These are phyloP conservation scores for Siderastrea siderea DNA, from an alignment of 92 coral and sea anemone species.

Conservation along the genomic window DNA sequence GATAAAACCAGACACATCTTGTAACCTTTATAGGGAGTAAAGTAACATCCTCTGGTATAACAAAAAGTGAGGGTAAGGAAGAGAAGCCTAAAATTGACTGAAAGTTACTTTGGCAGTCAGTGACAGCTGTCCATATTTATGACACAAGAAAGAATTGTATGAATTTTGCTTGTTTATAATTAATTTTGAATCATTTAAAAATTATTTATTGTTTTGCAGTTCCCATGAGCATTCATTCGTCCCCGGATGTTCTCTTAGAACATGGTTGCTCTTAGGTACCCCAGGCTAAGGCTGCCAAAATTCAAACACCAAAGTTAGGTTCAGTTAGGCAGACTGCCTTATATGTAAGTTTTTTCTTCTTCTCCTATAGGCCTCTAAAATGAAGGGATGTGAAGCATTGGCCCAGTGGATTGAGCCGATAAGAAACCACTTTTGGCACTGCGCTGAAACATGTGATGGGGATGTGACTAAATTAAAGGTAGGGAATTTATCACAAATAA, in stretches of 20 bases:
- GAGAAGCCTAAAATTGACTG: slow-evolving; percentile 3
- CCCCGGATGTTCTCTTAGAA: too few relatives aligned
- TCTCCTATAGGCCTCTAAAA: slow-evolving; percentile 66
- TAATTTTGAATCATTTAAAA: not conserved
- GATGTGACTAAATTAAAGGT: slow-evolving; percentile 68
- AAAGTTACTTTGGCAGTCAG: slow-evolving; percentile 16
- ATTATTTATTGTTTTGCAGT: slow-evolving; percentile 3
- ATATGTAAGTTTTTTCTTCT: not conserved
- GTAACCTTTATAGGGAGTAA: slow-evolving; percentile 8
- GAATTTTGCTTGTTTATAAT: not conserved
- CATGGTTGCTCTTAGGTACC: too few relatives aligned
- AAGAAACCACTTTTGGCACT: slow-evolving; percentile 82
- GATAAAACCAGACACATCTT: slow-evolving; percentile 19
- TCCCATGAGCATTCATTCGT: slow-evolving; percentile 10
- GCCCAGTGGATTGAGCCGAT: slow-evolving; percentile 70
- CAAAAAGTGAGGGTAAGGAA: not conserved
- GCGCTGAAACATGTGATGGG: slow-evolving; percentile 60
- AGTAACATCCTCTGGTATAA: not conserved
- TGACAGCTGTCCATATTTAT: not conserved
- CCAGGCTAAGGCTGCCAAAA: too few relatives aligned
- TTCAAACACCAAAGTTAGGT: too few relatives aligned
- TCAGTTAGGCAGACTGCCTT: too few relatives aligned
- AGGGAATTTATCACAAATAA: not conserved
- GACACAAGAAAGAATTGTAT: not conserved
- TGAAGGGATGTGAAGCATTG: slow-evolving; percentile 60